These are phyloP conservation scores for Syngnathus acus DNA, from an alignment of 2,797 vertebrate species.

Conservation along the genomic window DNA sequence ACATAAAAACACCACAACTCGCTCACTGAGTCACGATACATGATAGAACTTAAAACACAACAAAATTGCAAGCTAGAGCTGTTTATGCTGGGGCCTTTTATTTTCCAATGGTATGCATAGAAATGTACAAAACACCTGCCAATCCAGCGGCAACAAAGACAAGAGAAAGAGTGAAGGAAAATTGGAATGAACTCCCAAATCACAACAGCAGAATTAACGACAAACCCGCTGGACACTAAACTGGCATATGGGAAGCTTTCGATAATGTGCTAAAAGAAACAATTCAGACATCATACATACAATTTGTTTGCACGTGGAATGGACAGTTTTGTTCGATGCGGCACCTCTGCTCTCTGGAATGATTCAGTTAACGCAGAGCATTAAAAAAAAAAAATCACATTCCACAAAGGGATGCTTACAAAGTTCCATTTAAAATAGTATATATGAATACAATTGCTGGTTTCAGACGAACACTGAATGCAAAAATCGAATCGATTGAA, in stretches of 20 bases:
- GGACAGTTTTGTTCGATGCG: conserved; percentile 30
- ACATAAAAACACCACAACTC: conserved; percentile 44
- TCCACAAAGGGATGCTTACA: conserved; percentile 35
- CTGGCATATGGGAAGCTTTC: conserved; percentile 31
- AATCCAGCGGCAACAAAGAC: conserved; percentile 78
- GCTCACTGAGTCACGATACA: conserved; percentile 12
- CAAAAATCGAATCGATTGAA: not conserved
- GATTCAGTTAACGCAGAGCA: conserved; percentile 6
- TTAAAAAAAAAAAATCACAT: conserved; percentile 15
- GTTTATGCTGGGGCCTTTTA: conserved; percentile 39
- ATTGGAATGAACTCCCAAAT: conserved; percentile 55
- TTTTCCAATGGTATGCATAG: conserved; percentile 69
- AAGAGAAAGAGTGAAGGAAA: conserved; percentile 48
- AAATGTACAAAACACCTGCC: conserved; percentile 82
- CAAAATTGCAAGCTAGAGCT: not conserved
- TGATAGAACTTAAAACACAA: conserved; percentile 18
- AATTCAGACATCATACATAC: conserved; percentile 25
- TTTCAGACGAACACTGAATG: not conserved
- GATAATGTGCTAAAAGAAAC: conserved; percentile 15
- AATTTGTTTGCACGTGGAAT: conserved; percentile 13
- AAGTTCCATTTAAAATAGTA: conserved; percentile 20
- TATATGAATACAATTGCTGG: conserved; percentile 15
- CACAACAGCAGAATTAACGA: conserved; percentile 16
- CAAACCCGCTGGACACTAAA: conserved; percentile 21
- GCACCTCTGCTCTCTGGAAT: conserved; percentile 13